Evolutionary conservation across 2,888 invertebrate genomes (phyloP).

Genomic region (Boloria selene): DNA sequence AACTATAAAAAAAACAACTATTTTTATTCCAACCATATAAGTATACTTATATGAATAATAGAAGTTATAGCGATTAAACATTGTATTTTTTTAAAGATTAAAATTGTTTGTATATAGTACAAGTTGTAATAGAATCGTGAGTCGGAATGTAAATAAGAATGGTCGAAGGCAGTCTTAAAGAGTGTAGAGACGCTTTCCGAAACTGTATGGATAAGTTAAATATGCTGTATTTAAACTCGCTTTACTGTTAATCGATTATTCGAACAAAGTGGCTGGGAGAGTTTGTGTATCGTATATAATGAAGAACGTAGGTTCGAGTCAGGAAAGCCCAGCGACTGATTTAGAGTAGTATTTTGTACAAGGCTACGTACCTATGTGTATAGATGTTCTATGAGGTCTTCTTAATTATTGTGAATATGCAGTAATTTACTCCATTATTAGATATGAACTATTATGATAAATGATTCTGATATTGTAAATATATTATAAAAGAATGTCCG

Average conservation of each 20-base stretch:
- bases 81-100: slow-evolving; percentile 76
- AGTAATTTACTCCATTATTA: slow-evolving; percentile 70
- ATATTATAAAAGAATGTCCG: slow-evolving; percentile 81
- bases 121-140: slow-evolving; percentile 75
- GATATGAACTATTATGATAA: slow-evolving; percentile 60
- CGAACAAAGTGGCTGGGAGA: slow-evolving; percentile 71
- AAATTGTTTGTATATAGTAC: slow-evolving; percentile 82
- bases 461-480: slow-evolving; percentile 79
- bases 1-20: slow-evolving; percentile 59
- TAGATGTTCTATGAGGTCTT: slow-evolving; percentile 70
- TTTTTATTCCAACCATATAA: slow-evolving; percentile 76
- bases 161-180: slow-evolving; percentile 50
- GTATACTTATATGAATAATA: slow-evolving; percentile 60
- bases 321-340: slow-evolving; percentile 52
- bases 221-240: slow-evolving; percentile 75
- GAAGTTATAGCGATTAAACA: slow-evolving; percentile 77
- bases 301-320: slow-evolving; percentile 13
- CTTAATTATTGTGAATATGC: slow-evolving; percentile 71
- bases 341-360: slow-evolving; percentile 77
- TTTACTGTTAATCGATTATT: slow-evolving; percentile 67
- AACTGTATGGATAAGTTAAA: slow-evolving; percentile 60
- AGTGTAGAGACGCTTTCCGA: slow-evolving; percentile 47
- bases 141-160: slow-evolving; percentile 74
- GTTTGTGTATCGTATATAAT: slow-evolving; percentile 44
- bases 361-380: slow-evolving; percentile 68